These are phyloP conservation scores for Cheilosia urbana DNA, from an alignment of 2,888 invertebrate genomes.

Conservation along the genomic window DNA sequence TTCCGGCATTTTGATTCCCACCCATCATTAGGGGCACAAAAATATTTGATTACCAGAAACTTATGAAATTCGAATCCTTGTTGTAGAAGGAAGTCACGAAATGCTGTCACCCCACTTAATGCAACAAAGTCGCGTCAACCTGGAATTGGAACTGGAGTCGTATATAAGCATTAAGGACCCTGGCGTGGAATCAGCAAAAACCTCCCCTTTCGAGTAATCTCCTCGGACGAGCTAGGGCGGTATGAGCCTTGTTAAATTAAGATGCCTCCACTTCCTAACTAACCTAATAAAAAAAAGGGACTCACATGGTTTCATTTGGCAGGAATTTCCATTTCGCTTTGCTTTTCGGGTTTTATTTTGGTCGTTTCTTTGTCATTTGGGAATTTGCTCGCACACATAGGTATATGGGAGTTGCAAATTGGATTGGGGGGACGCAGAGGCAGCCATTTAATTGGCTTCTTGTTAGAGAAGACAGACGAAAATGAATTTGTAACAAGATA, in stretches of 20 bases:
- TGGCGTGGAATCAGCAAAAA: background rate
- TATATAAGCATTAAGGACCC: constrained; percentile 24
- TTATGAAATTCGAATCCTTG: constrained; percentile 53
- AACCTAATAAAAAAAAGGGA: constrained; percentile 37
- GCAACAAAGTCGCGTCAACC: constrained; percentile 30
- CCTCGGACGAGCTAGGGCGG: too few relatives aligned
- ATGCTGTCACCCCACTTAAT: constrained; percentile 19
- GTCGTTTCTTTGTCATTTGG: background rate
- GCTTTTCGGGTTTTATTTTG: background rate
- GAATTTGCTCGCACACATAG: background rate
- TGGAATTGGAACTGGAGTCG: constrained; percentile 20
- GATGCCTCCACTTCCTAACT: constrained; percentile 9
- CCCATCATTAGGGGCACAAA: constrained; percentile 10
- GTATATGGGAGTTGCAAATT: background rate
- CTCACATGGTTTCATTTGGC: constrained; percentile 31
- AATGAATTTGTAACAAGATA: constrained; percentile 71
- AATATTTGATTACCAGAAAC: constrained; percentile 65
- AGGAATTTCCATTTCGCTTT: constrained; percentile 35
- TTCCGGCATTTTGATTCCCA: constrained; percentile 48
- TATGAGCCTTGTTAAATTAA: constrained; percentile 1
- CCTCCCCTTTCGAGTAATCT: background rate
- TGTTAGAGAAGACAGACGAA: constrained; percentile 53
- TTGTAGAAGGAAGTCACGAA: background rate
- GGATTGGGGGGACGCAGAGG: constrained; percentile 22
- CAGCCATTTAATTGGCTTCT: constrained; percentile 72